These are phyloP conservation scores for Apolygus lucorum DNA, from an alignment of 1,140 invertebrate genomes.

Conservation along the genomic window DNA sequence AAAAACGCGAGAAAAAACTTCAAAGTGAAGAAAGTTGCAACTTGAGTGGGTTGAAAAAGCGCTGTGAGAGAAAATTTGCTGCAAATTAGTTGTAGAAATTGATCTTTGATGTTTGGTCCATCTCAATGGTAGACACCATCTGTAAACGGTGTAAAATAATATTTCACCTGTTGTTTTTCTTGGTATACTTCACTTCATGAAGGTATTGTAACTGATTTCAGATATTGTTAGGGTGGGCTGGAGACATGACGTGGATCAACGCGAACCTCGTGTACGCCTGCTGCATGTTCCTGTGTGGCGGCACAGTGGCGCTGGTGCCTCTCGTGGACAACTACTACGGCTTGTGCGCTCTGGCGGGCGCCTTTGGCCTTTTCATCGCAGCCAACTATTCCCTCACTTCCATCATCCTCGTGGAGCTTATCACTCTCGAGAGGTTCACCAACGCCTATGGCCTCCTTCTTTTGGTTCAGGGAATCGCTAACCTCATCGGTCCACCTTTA, in stretches of 20 bases:
- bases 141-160: too few species aligned
- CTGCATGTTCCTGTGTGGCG: slow-evolving; percentile 69
- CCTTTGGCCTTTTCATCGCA: slow-evolving; percentile 75
- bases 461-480: slow-evolving; percentile 79
- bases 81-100: too few species aligned
- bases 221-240: slow-evolving; percentile 78
- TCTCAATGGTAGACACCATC: too few species aligned
- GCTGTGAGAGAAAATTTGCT: too few species aligned
- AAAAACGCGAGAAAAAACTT: too few species aligned
- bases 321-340: slow-evolving; percentile 50
- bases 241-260: slow-evolving; percentile 68
- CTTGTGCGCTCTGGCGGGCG: slow-evolving; percentile 53
- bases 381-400: slow-evolving; percentile 80
- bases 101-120: too few species aligned
- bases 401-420: slow-evolving; percentile 76
- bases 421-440: slow-evolving; percentile 76
- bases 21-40: too few species aligned
- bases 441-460: slow-evolving; percentile 81
- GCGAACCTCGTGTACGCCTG: slow-evolving; percentile 63
- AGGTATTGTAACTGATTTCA: too few species aligned
- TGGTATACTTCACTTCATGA: too few species aligned
- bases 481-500: slow-evolving; percentile 76
- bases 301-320: slow-evolving; percentile 60
- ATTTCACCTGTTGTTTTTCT: too few species aligned
- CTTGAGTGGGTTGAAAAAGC: too few species aligned